Percentiles rank a stretch among this genome's conserved stretches.
phyloP scores from a whole-genome alignment of 2,797 vertebrate genomes.

The Rhinichthys osculus region DNA sequence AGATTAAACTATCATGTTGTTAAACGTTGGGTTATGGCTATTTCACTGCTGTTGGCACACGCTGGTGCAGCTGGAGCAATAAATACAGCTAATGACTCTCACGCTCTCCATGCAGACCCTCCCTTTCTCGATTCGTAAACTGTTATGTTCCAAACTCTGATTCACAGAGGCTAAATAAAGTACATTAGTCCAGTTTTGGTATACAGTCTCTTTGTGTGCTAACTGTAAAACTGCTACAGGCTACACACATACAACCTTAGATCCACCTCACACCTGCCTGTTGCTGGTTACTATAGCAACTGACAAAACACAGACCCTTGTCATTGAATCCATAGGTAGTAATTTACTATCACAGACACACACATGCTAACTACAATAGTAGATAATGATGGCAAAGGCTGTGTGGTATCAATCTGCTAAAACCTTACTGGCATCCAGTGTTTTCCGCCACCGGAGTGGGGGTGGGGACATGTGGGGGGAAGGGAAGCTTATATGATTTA shows the following conservation, averaged over 20 bases:
- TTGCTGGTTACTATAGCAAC: constrained; percentile 64
- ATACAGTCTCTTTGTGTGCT: constrained; percentile 22
- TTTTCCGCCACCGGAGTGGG: constrained; percentile 17
- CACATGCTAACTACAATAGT: constrained; percentile 22
- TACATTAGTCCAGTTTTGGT: constrained; percentile 21
- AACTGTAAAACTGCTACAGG: constrained; percentile 46
- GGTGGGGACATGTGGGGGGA: constrained; percentile 30
- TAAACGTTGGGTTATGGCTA: constrained; percentile 35
- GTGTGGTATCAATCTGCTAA: constrained; percentile 52
- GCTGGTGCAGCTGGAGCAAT: constrained; percentile 40
- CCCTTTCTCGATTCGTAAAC: constrained; percentile 5
- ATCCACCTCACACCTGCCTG: constrained; percentile 58
- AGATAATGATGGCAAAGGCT: constrained; percentile 38
- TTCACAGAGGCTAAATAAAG: constrained; percentile 20
- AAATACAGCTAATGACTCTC: constrained; percentile 54
- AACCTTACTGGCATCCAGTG: constrained; percentile 43
- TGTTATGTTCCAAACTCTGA: constrained; percentile 19
- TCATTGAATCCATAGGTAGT: constrained; percentile 57
- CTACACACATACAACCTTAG: constrained; percentile 43
- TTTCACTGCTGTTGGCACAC: constrained; percentile 53
- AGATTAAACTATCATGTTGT: constrained; percentile 31
- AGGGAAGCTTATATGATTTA: constrained; percentile 38
- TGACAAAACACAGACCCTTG: constrained; percentile 47
- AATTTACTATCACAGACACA: constrained; percentile 47
- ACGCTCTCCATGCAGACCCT: constrained; percentile 8